These are phyloP conservation scores for Eulacestoma nigropectus DNA, from an alignment of 2,113 vertebrate genomes.

Conservation along the genomic window DNA sequence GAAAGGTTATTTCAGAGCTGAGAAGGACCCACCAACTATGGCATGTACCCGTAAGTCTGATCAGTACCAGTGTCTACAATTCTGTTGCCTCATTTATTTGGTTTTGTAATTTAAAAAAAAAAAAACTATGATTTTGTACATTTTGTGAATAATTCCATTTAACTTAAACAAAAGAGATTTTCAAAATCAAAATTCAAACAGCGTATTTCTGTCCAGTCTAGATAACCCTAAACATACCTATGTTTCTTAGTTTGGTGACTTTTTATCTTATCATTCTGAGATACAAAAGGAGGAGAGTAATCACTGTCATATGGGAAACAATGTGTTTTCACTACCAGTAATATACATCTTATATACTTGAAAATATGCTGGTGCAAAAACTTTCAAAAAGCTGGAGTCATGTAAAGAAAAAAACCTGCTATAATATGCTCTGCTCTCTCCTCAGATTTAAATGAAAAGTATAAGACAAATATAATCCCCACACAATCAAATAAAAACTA, in stretches of 20 bases:
- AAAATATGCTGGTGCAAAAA: neutral
- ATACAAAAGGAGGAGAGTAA: neutral
- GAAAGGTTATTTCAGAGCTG: constrained; percentile 87
- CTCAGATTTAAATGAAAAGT: neutral
- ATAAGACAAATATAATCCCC: neutral
- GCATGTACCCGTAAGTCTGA: constrained; percentile 91
- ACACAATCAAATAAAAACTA: neutral
- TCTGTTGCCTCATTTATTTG: neutral
- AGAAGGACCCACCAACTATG: constrained; percentile 93
- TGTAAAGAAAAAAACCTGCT: neutral
- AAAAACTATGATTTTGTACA: neutral
- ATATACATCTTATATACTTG: neutral
- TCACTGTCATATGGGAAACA: neutral
- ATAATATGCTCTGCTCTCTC: neutral
- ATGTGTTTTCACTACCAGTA: neutral
- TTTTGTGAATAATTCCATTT: neutral
- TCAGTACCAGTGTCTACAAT: neutral
- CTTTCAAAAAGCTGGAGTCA: neutral
- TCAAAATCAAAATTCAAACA: neutral
- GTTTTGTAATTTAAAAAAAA: neutral
- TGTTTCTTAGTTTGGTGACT: neutral
- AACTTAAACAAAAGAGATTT: neutral
- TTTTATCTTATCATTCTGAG: neutral
- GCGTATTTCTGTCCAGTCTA: neutral
- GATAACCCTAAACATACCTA: neutral